Evolutionary conservation across 92 coral and sea anemone genomes (phyloP), one percentile per base, ranked within the genome.

Genomic region (Umimayanthus chanpuru): DNA sequence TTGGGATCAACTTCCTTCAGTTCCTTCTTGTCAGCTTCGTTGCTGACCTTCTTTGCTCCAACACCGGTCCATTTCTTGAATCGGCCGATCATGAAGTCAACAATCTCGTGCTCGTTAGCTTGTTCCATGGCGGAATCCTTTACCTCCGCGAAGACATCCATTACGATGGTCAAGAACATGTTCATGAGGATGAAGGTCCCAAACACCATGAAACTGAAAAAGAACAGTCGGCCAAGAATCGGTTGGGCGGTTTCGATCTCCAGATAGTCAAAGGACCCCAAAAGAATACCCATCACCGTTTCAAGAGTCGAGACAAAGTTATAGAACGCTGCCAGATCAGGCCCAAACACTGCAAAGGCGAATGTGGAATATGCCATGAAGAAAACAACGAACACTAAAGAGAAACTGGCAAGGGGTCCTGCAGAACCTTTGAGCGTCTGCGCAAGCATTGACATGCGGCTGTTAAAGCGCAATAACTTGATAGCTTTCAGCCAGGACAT

Each of bases 141-240:
- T 71, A 96, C 99, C 73, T 93, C 94, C 12, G 94, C 89, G 81
- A 96, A 96, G 76, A 93, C 94, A 76, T 96, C 99, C 83, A 96
- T 90, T 28, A 96, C 94, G 47, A 96, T 92, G 38, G 97, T 94
- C 14, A 95, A 90, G 82, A 96, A 94, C 96, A 96, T 92, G 88
- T 96, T 96, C 93, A 95, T 95, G 76, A 96, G 83, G 64, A 96
- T 92, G 58, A 96, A 95, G 65, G 91, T 93, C 9, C 99, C 99
- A 66, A 94, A 93, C 77, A 96, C 96, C 98, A 96, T 93, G 66
- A 94, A 87, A 44, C 97, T 82, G 90, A 96, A 96, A 88, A 96
- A 91, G 88, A 95, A 96, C 44, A 95, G 50, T 21, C 98, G 95
- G 2, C 99, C 99, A 21, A 95, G 78, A 40, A 93, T 89, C 8